phyloP scores from a whole-genome alignment of 2,888 invertebrate genomes.

The Drosophila leonis region DNA sequence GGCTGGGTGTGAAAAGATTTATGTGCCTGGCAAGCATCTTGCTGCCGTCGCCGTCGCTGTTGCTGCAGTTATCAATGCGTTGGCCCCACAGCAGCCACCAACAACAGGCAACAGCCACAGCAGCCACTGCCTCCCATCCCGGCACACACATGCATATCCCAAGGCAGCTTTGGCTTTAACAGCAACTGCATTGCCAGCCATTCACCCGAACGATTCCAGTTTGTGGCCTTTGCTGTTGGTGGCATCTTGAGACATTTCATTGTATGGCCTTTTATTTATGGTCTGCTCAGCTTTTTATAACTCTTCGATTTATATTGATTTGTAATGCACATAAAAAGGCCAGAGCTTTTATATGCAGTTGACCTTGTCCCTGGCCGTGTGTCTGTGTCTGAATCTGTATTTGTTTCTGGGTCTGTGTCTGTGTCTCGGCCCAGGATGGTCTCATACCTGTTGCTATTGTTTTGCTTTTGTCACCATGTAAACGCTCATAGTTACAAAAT shows the following conservation, averaged over 20 bases:
- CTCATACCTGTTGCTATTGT: slow-evolving; percentile 14
- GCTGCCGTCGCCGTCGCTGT: slow-evolving; percentile 21
- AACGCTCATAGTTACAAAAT: slow-evolving; percentile 70
- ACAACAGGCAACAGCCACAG: slow-evolving; percentile 8
- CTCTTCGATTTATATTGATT: slow-evolving; percentile 80
- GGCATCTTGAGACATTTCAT: slow-evolving; percentile 78
- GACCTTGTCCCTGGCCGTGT: slow-evolving; percentile 69
- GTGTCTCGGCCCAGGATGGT: slow-evolving; percentile 51
- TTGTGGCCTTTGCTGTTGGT: slow-evolving; percentile 61
- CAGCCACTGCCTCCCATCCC: slow-evolving; percentile 18
- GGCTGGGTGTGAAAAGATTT: slow-evolving; percentile 79
- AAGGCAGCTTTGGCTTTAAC: slow-evolving; percentile 28
- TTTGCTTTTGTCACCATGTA: slow-evolving; percentile 34
- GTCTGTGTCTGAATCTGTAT: neutral
- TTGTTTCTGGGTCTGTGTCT: neutral
- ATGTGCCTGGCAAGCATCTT: slow-evolving; percentile 71
- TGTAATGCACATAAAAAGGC: slow-evolving; percentile 67
- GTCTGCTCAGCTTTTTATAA: slow-evolving; percentile 74
- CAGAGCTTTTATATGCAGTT: slow-evolving; percentile 65
- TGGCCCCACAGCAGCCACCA: slow-evolving; percentile 65
- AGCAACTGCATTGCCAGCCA: slow-evolving; percentile 50
- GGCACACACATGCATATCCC: slow-evolving; percentile 10
- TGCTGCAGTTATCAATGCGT: slow-evolving; percentile 73
- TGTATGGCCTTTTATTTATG: slow-evolving; percentile 74
- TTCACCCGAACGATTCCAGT: slow-evolving; percentile 77